Evolutionary conservation across 92 coral and sea anemone genomes (phyloP).

Genomic region (Porites lobata): DNA sequence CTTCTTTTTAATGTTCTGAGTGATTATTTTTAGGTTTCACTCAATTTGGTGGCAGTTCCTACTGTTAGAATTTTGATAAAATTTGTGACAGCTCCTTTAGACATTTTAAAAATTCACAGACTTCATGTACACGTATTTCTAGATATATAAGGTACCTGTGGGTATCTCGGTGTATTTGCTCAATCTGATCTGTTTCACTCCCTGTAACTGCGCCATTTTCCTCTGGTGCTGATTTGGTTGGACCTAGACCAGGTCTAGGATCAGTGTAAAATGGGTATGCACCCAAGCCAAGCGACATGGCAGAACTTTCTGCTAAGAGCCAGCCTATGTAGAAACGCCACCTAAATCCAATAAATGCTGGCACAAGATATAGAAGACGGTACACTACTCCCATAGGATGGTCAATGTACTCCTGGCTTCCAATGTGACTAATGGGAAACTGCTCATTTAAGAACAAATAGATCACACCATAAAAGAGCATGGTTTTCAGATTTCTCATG

Average conservation of each 20-base stretch:
- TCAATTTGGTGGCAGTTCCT: too few species aligned
- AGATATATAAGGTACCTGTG: neutral
- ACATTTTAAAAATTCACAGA: too few species aligned
- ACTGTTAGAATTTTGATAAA: too few species aligned
- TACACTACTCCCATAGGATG: slow-evolving; percentile 88
- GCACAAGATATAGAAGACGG: slow-evolving; percentile 87
- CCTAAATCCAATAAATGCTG: slow-evolving; percentile 91
- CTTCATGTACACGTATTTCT: too few species aligned
- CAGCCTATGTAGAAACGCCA: slow-evolving; percentile 97
- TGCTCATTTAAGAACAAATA: slow-evolving; percentile 76
- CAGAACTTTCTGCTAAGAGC: slow-evolving; percentile 93
- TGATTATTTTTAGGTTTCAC: too few species aligned
- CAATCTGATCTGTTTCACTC: neutral
- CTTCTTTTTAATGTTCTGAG: too few species aligned
- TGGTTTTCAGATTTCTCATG: slow-evolving; percentile 67
- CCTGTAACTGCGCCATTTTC: slow-evolving; percentile 58
- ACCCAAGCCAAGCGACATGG: slow-evolving; percentile 90
- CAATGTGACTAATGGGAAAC: slow-evolving; percentile 87
- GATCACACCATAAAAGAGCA: slow-evolving; percentile 65
- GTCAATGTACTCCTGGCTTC: slow-evolving; percentile 72
- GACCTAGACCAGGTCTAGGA: slow-evolving; percentile 93
- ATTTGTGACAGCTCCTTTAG: too few species aligned
- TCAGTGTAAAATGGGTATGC: slow-evolving; percentile 92
- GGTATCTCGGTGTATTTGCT: neutral
- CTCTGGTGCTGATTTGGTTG: slow-evolving; percentile 69